Evolutionary conservation across 2,888 invertebrate genomes (phyloP).

Genomic region (Cephus nigrinus): DNA sequence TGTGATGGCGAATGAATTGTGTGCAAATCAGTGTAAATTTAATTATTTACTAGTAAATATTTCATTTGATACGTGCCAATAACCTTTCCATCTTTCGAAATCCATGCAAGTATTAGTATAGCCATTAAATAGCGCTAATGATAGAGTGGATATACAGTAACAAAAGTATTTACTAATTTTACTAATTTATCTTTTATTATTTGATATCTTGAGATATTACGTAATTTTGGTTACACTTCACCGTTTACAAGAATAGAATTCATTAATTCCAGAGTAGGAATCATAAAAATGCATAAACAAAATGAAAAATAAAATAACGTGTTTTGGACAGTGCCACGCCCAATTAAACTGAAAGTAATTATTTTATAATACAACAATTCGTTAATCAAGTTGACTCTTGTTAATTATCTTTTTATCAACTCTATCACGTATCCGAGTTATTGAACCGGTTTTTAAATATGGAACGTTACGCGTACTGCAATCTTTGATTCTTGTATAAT

Average conservation of each 20-base stretch:
- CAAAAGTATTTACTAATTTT: too few species aligned
- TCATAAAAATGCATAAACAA: neutral
- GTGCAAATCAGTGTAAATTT: neutral
- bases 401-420: neutral
- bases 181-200: too few species aligned
- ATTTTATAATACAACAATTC: neutral
- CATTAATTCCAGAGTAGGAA: neutral
- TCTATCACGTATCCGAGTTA: neutral
- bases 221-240: constrained; percentile 15
- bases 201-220: neutral
- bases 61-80: neutral
- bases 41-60: neutral
- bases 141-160: too few species aligned
- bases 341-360: neutral
- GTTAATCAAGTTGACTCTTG: neutral
- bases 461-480: neutral
- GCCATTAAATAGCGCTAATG: too few species aligned
- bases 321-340: neutral
- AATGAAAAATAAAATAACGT: neutral
- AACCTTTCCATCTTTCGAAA: too few species aligned
- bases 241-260: constrained; percentile 16
- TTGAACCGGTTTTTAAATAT: neutral
- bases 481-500: neutral
- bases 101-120: too few species aligned
- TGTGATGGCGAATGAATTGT: neutral